Evolutionary conservation across 2,888 invertebrate species (phyloP), one percentile per base, ranked within the genome.

Genomic region (Hirtodrosophila duncani): DNA sequence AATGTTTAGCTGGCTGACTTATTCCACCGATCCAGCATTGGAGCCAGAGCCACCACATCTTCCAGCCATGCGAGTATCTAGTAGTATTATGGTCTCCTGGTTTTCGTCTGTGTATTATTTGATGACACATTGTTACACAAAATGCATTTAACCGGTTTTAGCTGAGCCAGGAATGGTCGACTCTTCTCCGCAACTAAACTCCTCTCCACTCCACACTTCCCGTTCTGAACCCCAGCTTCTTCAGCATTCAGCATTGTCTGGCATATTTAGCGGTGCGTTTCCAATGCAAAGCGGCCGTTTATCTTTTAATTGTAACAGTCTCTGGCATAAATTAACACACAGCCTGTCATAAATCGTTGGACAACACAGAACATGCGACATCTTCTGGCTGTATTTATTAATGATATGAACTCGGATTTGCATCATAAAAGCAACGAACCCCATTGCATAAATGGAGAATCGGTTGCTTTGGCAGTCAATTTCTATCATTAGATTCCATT

Each of bases 71-170:
- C 46, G 46, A 37, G 57, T 46, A 41, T 57, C 42, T 57, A 23
- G 33, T 42, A 42, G 30, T 34, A 48, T 52, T 39, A 39, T 43
- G 56, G 39, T 56, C 43, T 56, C 37, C 31, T 57, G 37, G 17
- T 33, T 10, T 33, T 26, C 10, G 46, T 44, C 33, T 24, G 62
- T 57, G 58, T 55, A 63, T 62, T 69, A 64, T 62, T 62, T 68
- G 80, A 79, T 77, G 77, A 77, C 81, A 81, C 81, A 78, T 74
- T 78, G 81, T 74, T 81, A 74, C 81, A 77, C 74, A 78, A 77
- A 77, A 77, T 77, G 63, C 70, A 67, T 67, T 79, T 70, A 65
- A 71, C 69, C 77, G 80, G 80, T 81, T 80, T 69, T 30, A n/a
- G n/a, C n/a, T n/a, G n/a, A n/a, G n/a, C n/a, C n/a, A n/a, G n/a